Evolutionary conservation across 1,140 invertebrate species (phyloP), one percentile per base, ranked within the genome.

Genomic region (Caenorhabditis latens): DNA sequence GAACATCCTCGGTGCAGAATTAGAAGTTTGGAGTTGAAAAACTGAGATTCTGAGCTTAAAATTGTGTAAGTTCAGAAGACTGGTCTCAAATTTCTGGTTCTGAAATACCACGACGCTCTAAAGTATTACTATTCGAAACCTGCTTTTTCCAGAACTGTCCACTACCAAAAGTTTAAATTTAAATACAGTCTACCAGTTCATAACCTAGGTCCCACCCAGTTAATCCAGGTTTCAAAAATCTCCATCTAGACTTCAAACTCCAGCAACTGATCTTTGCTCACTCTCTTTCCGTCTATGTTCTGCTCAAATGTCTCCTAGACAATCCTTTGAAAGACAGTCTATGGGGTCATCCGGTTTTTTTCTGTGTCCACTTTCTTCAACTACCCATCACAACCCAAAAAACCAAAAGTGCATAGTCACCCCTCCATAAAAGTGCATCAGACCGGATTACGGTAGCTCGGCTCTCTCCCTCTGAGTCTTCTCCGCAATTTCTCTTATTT

Each of bases 331-430:
- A 7, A 14, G 14, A n/a, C n/a, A 58, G 6, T 53, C 50, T 9
- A 19, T 61, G 42, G 65, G 65, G 65, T 71, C 65, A 71, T 71
- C 65, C 65, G 65, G 65, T 71, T 71, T 71, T 71, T 63, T 63
- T 40, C 1, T 9, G 5, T 13, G 11, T 19, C 55, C 55, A 40
- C 40, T 61, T 21, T 61, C n/a, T 61, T 61, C 50, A 2, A 32
- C 32, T 32, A 32, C 4, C 50, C 50, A 16, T 53, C 55, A 71
- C 14, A 43, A 71, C 4, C 65, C 40, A 71, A 71, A 71, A 71
- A 71, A 43, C 42, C 65, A 71, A 71, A 46, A 46, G 65, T 46
- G 42, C 65, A 32, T 43, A 32, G 21, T 21, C n/a, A 19, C 8
- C 14, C 21, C 13, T 5, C 61, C 61, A 63, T 71, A 71, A 46